Evolutionary conservation across 2,113 vertebrate genomes (phyloP), one percentile per base, ranked within the genome.

Genomic region (Lophotis ruficrista): DNA sequence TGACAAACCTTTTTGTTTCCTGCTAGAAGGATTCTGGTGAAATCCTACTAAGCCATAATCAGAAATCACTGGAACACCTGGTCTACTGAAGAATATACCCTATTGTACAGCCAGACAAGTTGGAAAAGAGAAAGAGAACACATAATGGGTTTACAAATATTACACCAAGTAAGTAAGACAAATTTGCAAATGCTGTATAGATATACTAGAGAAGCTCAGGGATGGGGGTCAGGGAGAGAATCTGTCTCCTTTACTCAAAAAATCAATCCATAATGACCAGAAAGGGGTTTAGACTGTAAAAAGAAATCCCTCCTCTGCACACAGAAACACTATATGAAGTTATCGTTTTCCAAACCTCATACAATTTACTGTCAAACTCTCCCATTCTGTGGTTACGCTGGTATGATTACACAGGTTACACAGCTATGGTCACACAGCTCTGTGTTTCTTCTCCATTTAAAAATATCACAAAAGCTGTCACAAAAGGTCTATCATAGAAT

Each of bases 171-270:
- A 22, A 75, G 13, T 43, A 37, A 50, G 3, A 35, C 6, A 51
- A 43, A 47, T 58, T 33, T 66, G 1, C 9, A 66, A 66, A 38
- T 58, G 24, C 10, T 43, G 3, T 30, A 61, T 27, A 82, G 18
- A 38, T 73, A 30, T 5, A 53, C 4, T 5, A 37, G 6, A 65
- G 30, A 33, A 66, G 6, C 0, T 1, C 1, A 6, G 30, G 28
- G 16, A 16, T 5, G 31, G 31, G 14, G 3, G 31, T 0, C 3
- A 2, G 7, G 6, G 2, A 12, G 2, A 27, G 5, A 19, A 61
- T 53, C 11, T 50, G 3, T 23, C 22, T 64, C 20, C 6, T 64
- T 51, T 37, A 27, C 4, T 85, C 24, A 20, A 33, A 24, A 35
- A 58, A 77, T 5, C 3, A 9, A 11, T 35, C 14, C 11, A 7